These are phyloP conservation scores for Mugil cephalus DNA, from an alignment of 2,113 vertebrate genomes.

Conservation along the genomic window DNA sequence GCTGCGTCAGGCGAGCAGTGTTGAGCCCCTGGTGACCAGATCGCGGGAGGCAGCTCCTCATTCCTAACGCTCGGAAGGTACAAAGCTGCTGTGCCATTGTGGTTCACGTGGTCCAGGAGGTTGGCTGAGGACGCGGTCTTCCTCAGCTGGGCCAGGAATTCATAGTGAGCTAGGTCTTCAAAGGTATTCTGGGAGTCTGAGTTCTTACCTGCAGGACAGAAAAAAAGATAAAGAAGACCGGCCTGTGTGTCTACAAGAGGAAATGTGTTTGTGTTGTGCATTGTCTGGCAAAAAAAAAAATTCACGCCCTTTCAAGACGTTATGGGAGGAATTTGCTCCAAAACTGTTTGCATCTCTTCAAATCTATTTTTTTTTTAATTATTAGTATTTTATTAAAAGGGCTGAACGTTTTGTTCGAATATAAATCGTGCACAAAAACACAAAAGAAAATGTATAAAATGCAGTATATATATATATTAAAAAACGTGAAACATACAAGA, in stretches of 20 bases:
- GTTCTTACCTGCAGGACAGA: slow-evolving; percentile 67
- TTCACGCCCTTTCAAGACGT: no score
- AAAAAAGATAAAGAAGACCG: background rate
- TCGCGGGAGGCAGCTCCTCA: slow-evolving; percentile 72
- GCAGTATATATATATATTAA: no score
- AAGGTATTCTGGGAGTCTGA: slow-evolving; percentile 72
- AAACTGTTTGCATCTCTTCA: no score
- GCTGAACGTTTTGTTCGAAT: no score
- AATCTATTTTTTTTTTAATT: no score
- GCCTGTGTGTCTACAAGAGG: no score
- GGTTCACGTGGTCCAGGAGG: slow-evolving; percentile 62
- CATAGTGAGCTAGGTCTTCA: slow-evolving; percentile 77
- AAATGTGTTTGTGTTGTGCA: background rate
- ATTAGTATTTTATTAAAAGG: no score
- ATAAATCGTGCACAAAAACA: no score
- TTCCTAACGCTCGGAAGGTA: slow-evolving; percentile 54
- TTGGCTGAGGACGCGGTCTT: slow-evolving; percentile 68
- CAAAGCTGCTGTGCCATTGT: slow-evolving; percentile 60
- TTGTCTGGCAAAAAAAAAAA: background rate
- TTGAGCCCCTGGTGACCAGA: slow-evolving; percentile 80
- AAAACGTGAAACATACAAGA: no score
- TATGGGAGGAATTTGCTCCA: no score
- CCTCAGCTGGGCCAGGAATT: slow-evolving; percentile 78
- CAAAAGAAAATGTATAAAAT: no score
- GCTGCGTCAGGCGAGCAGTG: slow-evolving; percentile 72